Percentiles rank a stretch among this genome's conserved stretches.
These are phyloP conservation scores for Urophycis tenuis DNA, from an alignment of 2,797 vertebrate genomes.

Conservation along the genomic window DNA sequence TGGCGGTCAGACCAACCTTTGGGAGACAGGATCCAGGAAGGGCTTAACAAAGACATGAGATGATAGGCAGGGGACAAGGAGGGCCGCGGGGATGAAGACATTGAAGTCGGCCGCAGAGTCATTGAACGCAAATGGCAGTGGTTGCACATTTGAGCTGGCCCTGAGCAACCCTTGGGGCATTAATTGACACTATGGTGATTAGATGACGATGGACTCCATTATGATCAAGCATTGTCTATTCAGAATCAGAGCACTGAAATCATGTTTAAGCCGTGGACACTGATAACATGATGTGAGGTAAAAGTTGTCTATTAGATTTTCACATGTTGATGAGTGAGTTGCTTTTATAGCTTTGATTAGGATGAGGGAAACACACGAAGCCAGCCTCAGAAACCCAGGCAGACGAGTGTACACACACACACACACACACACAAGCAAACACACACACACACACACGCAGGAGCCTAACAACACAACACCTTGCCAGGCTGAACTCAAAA, in stretches of 20 bases:
- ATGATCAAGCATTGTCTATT: not conserved
- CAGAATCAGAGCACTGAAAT: not conserved
- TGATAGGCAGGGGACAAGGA: not conserved
- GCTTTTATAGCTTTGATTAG: not conserved
- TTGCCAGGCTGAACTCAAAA: not conserved
- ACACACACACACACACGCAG: too few relatives aligned
- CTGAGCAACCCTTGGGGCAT: not conserved
- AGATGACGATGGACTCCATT: not conserved
- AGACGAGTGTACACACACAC: not conserved
- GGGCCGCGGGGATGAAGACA: not conserved
- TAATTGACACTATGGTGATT: not conserved
- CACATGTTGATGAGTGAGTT: not conserved
- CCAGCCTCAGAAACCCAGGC: not conserved
- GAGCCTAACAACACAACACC: conserved; percentile 6
- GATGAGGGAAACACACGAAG: not conserved
- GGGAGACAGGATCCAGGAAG: conserved; percentile 16
- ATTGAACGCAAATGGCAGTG: too few relatives aligned
- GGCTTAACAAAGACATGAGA: not conserved
- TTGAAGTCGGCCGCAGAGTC: not conserved
- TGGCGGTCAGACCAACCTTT: conserved; percentile 3
- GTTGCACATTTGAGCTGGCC: too few relatives aligned
- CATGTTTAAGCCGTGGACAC: not conserved
- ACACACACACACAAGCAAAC: not conserved
- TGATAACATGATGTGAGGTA: not conserved
- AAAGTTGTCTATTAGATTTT: not conserved